Evolutionary conservation across 2,113 vertebrate genomes (phyloP).

Genomic region (Sprattus sprattus): DNA sequence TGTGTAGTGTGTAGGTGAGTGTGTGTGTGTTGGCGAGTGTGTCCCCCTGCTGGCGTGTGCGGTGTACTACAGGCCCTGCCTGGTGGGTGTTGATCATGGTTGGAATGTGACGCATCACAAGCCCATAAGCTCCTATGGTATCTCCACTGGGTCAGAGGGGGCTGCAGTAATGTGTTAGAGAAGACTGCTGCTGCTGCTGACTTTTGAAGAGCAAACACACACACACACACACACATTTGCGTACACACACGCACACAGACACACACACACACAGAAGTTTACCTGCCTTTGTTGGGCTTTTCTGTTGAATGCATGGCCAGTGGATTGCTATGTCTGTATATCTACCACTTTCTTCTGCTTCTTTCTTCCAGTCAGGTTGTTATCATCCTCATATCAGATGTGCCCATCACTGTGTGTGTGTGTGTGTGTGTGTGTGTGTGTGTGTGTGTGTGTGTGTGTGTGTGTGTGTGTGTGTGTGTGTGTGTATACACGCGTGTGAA

Average conservation of each 20-base stretch:
- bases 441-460: background rate
- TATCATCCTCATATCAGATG: no score
- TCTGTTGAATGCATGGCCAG: background rate
- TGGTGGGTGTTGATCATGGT: constrained; percentile 22
- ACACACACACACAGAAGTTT: background rate
- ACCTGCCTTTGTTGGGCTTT: background rate
- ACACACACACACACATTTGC: background rate
- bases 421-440: background rate
- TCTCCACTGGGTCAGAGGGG: constrained; percentile 30
- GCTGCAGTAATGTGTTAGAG: constrained; percentile 23
- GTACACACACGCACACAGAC: background rate
- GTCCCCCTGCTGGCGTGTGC: constrained; percentile 23
- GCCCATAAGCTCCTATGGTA: constrained; percentile 30
- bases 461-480: background rate
- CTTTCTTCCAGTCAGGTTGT: background rate
- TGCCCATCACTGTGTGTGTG: background rate
- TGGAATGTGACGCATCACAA: constrained; percentile 28
- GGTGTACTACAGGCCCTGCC: background rate
- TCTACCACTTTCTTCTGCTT: background rate
- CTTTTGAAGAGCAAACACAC: background rate
- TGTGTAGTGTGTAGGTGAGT: background rate
- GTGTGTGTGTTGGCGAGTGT: background rate
- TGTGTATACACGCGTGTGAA: background rate
- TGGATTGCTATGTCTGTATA: background rate
- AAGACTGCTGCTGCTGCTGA: constrained; percentile 6